These are phyloP conservation scores for Craniophora ligustri DNA, from an alignment of 2,888 invertebrate genomes.

Conservation along the genomic window DNA sequence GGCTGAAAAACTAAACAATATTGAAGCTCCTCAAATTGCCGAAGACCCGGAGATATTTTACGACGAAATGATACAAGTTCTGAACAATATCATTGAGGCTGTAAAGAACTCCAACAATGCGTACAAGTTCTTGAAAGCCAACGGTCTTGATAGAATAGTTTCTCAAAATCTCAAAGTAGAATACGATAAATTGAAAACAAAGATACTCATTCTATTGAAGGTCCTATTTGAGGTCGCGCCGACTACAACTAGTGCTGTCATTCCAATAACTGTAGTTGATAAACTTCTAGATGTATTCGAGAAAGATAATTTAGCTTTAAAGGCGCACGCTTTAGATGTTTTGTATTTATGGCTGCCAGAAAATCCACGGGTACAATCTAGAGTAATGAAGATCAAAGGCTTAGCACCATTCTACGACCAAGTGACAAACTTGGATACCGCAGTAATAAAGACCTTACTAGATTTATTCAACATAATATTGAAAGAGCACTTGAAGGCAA, in stretches of 20 bases:
- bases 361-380: conserved; percentile 72
- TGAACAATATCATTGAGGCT: conserved; percentile 61
- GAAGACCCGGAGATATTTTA: conserved; percentile 58
- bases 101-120: conserved; percentile 62
- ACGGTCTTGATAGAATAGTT: conserved; percentile 69
- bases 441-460: conserved; percentile 63
- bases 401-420: conserved; percentile 76
- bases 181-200: conserved; percentile 60
- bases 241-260: conserved; percentile 57
- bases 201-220: conserved; percentile 65
- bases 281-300: conserved; percentile 74
- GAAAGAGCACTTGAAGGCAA: conserved; percentile 69
- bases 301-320: conserved; percentile 65
- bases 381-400: conserved; percentile 77
- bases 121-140: conserved; percentile 67
- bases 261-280: conserved; percentile 69
- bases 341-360: conserved; percentile 73
- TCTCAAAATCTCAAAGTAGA: conserved; percentile 56
- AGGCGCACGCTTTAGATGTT: conserved; percentile 71
- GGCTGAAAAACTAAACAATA: conserved; percentile 45
- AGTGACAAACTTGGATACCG: conserved; percentile 65
- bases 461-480: conserved; percentile 76
- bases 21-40: conserved; percentile 34
- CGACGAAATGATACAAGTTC: conserved; percentile 53
- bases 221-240: conserved; percentile 68